Base-by-base conservation (phyloP, 2,888 invertebrate species). In the Cheilosia urbana region DNA sequence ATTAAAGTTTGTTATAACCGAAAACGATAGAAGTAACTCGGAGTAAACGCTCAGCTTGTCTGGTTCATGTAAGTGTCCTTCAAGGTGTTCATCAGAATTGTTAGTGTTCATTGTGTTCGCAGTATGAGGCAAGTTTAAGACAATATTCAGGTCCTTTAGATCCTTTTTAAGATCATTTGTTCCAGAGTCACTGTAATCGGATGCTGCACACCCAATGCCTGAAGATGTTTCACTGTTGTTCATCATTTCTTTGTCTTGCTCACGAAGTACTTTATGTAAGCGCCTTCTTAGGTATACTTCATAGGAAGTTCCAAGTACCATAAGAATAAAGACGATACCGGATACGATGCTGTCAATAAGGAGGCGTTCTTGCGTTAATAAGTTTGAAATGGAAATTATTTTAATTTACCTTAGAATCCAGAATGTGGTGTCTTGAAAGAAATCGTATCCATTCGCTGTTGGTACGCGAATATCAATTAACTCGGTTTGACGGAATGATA, bases 11-110 rank as follows among this genome's bases (percentile, higher is more conserved):
- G 96, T 95, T 88, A 95, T 94, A 88, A 96, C 93, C 19, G 96
- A 96, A 92, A 96, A 96, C 84, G 97, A 96, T 11, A 96, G 94
- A 88, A 97, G 92, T 76, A 96, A 92, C 89, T 96, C 95, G 1
- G 92, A 90, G 77, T 90, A 91, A 66, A 92, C 88, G 89, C 91
- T 90, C n/a, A 92, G 88, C 85, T 92, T 92, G 57, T 91, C 91
- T n/a, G 94, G 93, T 55, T 93, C 93, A 1, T 93, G 93, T 79
- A 93, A 88, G 92, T 91, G 93, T 0, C 91, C 91, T 24, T 94
- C 94, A 76, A 94, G 93, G 17, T 93, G 93, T 89, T 94, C 94
- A 83, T 94, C 94, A 0, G 94, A 94, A 57, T 92, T 93, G 90
- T 93, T 94, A n/a, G 57, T 57, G 53, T 87, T 87, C 42, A 60